These are phyloP conservation scores for Thalassoma bifasciatum DNA, from an alignment of 2,113 vertebrate genomes.

Conservation along the genomic window DNA sequence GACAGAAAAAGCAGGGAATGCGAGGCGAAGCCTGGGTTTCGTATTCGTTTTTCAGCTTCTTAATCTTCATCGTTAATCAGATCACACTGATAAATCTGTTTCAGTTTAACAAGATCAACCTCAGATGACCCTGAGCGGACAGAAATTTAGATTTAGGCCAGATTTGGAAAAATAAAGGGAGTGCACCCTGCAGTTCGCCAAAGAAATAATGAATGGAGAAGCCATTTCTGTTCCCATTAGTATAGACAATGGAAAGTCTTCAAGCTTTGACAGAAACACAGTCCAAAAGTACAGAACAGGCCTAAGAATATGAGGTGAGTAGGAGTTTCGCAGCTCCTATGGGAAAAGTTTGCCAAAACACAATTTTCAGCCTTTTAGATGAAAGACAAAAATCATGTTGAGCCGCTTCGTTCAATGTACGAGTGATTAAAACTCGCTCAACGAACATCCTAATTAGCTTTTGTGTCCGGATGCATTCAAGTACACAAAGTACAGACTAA, in stretches of 20 bases:
- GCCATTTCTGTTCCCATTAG: background rate
- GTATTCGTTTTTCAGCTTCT: background rate
- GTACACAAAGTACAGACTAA: background rate
- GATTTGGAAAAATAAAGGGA: background rate
- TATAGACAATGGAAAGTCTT: conserved; percentile 18
- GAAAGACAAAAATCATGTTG: background rate
- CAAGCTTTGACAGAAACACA: background rate
- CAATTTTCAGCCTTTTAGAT: background rate
- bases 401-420: background rate
- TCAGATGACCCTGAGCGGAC: background rate
- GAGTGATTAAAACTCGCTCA: conserved; percentile 16
- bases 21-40: conserved; percentile 37
- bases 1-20: conserved; percentile 17
- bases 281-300: background rate
- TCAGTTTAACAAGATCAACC: background rate
- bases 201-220: conserved; percentile 24
- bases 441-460: background rate
- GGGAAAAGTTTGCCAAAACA: background rate
- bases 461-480: background rate
- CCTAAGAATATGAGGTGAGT: background rate
- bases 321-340: background rate
- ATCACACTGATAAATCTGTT: background rate
- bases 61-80: conserved; percentile 11
- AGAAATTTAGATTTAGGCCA: background rate
- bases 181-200: background rate